phyloP scores from a whole-genome alignment of 2,797 vertebrate genomes.

The Myiotriccus ornatus region DNA sequence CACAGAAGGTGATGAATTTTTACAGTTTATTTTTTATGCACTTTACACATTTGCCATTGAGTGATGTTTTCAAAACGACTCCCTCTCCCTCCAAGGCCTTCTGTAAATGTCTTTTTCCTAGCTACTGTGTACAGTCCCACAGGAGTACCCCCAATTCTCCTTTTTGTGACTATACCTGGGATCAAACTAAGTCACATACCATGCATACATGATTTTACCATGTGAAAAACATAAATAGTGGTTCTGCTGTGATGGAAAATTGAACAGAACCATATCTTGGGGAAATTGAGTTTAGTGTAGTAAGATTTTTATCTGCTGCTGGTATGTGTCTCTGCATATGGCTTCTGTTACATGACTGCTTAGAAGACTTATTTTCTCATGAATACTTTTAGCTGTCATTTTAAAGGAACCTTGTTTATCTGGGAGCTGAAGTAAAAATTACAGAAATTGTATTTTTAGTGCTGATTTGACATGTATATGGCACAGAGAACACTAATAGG shows the following conservation, averaged over 20 bases:
- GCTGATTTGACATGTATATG: not conserved
- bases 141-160: not conserved
- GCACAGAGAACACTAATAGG: not conserved
- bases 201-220: not conserved
- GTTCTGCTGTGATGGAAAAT: not conserved
- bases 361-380: not conserved
- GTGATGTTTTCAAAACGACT: not conserved
- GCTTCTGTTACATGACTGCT: slow-evolving; percentile 31
- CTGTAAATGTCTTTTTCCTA: slow-evolving; percentile 10
- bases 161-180: not conserved
- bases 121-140: not conserved
- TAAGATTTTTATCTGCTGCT: not conserved
- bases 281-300: not conserved
- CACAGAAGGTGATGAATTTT: not conserved
- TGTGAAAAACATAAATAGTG: not conserved
- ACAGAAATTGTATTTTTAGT: not conserved
- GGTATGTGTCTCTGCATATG: slow-evolving; percentile 20
- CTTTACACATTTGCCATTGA: not conserved
- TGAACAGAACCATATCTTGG: not conserved
- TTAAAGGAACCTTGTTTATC: slow-evolving; percentile 22
- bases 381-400: not conserved
- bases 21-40: not conserved
- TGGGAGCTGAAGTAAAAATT: not conserved
- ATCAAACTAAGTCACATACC: not conserved
- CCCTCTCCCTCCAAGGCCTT: not conserved